Conservation (phyloP, 2,113 vertebrate genomes). For the Hippocampus guttulatus region DNA sequence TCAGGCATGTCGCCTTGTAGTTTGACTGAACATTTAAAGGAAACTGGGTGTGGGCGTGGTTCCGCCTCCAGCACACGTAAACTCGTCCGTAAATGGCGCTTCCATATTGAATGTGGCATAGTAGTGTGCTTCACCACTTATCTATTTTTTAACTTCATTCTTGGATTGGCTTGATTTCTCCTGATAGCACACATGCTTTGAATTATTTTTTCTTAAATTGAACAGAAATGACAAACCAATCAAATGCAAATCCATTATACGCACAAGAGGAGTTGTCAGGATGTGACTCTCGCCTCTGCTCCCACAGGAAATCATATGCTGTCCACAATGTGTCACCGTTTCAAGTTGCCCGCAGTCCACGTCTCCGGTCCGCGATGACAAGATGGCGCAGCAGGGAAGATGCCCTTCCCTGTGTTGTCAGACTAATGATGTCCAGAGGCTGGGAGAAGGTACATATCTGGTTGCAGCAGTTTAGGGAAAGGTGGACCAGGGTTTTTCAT, state of each 20-base stretch:
- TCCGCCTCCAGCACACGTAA: not conserved
- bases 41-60: not conserved
- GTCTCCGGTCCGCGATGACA: constrained; percentile 81
- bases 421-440: constrained; percentile 71
- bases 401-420: constrained; percentile 70
- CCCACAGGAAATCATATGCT: constrained; percentile 80
- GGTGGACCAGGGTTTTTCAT: not conserved
- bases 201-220: not conserved
- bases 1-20: not conserved
- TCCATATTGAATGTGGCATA: constrained; percentile 1
- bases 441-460: constrained; percentile 73
- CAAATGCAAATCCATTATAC: not conserved
- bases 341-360: constrained; percentile 75
- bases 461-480: not conserved
- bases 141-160: not conserved
- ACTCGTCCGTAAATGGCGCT: too few relatives aligned
- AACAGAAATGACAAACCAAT: not conserved
- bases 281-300: not conserved
- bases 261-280: not conserved
- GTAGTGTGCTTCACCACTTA: not conserved
- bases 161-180: not conserved
- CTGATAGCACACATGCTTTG: not conserved
- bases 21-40: not conserved
- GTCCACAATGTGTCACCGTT: constrained; percentile 75
- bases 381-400: constrained; percentile 75